Conservation (phyloP, 1,140 invertebrate species). For the Proales similis region DNA sequence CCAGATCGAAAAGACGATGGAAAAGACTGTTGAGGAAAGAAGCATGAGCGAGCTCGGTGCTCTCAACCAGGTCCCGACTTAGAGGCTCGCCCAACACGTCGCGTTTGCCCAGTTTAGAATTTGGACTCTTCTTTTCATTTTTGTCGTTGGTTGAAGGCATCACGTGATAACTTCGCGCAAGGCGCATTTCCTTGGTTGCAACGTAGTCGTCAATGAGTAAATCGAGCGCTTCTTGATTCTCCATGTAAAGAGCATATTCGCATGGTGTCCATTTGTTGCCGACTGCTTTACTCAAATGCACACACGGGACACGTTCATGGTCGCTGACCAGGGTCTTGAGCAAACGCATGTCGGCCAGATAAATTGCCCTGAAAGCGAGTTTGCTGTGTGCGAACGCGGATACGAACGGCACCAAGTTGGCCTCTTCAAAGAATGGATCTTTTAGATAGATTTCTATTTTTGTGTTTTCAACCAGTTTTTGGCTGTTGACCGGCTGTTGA, state of each 20-base stretch:
- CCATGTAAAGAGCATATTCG: slow-evolving; percentile 47
- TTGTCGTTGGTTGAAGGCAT: slow-evolving; percentile 41
- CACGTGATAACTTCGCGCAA: slow-evolving; percentile 12
- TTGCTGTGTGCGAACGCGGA: slow-evolving; percentile 52
- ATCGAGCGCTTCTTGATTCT: slow-evolving; percentile 46
- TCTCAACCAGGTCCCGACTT: too few relatives aligned
- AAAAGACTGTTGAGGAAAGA: too few relatives aligned
- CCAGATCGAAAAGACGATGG: too few relatives aligned
- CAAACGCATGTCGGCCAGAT: slow-evolving; percentile 45
- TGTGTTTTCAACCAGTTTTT: slow-evolving; percentile 43
- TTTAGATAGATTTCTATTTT: slow-evolving; percentile 49
- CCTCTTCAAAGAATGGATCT: slow-evolving; percentile 55
- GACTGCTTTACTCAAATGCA: slow-evolving; percentile 39
- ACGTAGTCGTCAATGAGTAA: slow-evolving; percentile 44
- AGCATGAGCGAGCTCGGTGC: too few relatives aligned
- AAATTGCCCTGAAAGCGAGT: slow-evolving; percentile 52
- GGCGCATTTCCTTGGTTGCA: background rate
- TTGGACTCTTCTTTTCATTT: too few relatives aligned
- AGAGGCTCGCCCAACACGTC: too few relatives aligned
- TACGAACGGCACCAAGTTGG: slow-evolving; percentile 51
- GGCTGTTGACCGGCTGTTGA: too few relatives aligned
- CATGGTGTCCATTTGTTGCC: slow-evolving; percentile 43
- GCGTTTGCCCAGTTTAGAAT: too few relatives aligned
- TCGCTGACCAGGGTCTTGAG: slow-evolving; percentile 49
- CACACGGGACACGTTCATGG: slow-evolving; percentile 45